Evolutionary conservation across 2,797 vertebrate genomes (phyloP).

Genomic region (Synaphobranchus kaupii): DNA sequence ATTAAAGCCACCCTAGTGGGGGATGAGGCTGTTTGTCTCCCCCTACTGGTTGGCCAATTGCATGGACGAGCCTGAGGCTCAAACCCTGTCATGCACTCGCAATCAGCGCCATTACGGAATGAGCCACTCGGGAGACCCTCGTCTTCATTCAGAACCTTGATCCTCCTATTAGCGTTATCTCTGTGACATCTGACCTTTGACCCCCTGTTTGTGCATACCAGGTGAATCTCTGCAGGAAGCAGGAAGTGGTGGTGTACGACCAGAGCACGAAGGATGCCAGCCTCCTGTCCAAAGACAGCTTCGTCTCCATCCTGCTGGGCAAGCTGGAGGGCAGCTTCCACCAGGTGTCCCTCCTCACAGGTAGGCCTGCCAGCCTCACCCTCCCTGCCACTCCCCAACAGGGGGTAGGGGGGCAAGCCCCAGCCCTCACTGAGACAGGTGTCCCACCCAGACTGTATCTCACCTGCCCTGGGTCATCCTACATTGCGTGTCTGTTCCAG

Average conservation of each 20-base stretch:
- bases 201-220: conserved; percentile 40
- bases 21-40: neutral
- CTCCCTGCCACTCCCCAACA: neutral
- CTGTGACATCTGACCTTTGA: neutral
- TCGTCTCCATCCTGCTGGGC: conserved; percentile 77
- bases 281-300: conserved; percentile 73
- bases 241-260: conserved; percentile 79
- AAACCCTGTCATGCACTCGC: neutral
- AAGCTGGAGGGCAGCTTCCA: conserved; percentile 75
- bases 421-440: neutral
- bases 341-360: conserved; percentile 76
- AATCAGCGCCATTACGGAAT: neutral
- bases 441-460: neutral
- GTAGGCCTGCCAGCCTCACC: conserved; percentile 51
- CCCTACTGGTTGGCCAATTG: neutral
- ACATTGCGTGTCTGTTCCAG: neutral
- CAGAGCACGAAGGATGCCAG: conserved; percentile 74
- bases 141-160: neutral
- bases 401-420: neutral
- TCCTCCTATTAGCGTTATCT: neutral
- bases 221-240: conserved; percentile 71
- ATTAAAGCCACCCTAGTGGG: too few species aligned
- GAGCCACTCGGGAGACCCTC: neutral
- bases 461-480: neutral
- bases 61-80: neutral